Conservation (phyloP, 64 coral and sea anemone genomes). For the Montipora capricornis region DNA sequence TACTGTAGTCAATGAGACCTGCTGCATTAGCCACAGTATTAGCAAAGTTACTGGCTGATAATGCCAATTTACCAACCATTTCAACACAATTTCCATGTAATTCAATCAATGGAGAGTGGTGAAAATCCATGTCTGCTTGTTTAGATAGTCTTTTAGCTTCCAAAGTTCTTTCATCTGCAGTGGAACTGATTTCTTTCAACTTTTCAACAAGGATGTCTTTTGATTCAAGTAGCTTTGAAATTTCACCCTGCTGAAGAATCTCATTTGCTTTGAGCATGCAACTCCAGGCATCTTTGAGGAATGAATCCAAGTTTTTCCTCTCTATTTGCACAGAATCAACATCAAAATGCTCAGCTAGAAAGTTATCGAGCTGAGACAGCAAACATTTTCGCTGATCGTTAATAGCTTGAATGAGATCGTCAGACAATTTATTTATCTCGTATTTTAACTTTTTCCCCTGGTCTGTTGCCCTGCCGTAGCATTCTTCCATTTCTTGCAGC, state of each 20-base stretch:
- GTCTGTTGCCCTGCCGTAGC: not conserved
- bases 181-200: slow-evolving; percentile 11
- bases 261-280: slow-evolving; percentile 25
- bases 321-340: slow-evolving; percentile 12
- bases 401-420: slow-evolving; percentile 1
- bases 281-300: not conserved
- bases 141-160: slow-evolving; percentile 17
- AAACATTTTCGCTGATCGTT: slow-evolving; percentile 16
- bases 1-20: slow-evolving; percentile 26
- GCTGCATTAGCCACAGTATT: not conserved
- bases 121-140: slow-evolving; percentile 14
- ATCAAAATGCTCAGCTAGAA: slow-evolving; percentile 31
- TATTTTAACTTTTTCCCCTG: not conserved
- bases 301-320: not conserved
- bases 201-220: not conserved
- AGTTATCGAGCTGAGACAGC: slow-evolving; percentile 12
- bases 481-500: slow-evolving; percentile 33
- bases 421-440: slow-evolving; percentile 36
- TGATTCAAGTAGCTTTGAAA: slow-evolving; percentile 1
- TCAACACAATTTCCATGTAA: not conserved
- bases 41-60: slow-evolving; percentile 9
- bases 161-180: slow-evolving; percentile 4
- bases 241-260: slow-evolving; percentile 11
- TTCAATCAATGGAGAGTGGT: not conserved
- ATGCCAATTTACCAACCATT: slow-evolving; percentile 18